Evolutionary conservation across 2,113 vertebrate genomes (phyloP).

Genomic region (Pungitius pungitius): DNA sequence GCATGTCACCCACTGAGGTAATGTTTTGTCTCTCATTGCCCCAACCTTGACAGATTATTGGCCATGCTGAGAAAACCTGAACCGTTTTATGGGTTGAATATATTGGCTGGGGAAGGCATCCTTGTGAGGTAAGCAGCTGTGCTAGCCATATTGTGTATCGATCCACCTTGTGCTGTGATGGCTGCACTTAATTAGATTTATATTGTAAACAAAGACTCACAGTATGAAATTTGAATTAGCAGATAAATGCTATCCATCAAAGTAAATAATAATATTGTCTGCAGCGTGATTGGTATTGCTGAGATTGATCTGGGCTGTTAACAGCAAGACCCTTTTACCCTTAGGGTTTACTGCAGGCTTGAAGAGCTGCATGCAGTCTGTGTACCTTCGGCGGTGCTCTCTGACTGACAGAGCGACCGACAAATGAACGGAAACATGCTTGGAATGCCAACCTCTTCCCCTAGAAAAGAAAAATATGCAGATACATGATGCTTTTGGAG

Average conservation of each 20-base stretch:
- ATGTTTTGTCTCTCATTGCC: constrained; percentile 71
- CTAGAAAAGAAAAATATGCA: constrained; percentile 7
- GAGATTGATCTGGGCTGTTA: constrained; percentile 73
- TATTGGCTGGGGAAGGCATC: constrained; percentile 81
- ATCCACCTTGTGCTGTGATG: constrained; percentile 79
- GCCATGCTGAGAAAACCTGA: constrained; percentile 64
- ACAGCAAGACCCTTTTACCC: constrained; percentile 45
- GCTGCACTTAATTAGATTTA: constrained; percentile 88
- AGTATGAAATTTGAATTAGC: constrained; percentile 82
- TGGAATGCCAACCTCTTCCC: constrained; percentile 21
- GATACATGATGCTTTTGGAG: constrained; percentile 22
- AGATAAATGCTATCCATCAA: constrained; percentile 82
- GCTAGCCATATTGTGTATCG: constrained; percentile 87
- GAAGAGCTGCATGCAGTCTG: constrained; percentile 23
- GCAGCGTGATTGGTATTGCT: constrained; percentile 68
- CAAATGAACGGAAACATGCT: constrained; percentile 20
- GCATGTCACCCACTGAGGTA: constrained; percentile 49
- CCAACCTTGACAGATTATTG: constrained; percentile 81
- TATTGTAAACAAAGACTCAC: constrained; percentile 86
- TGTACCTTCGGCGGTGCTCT: constrained; percentile 10
- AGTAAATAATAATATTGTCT: constrained; percentile 79
- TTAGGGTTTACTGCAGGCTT: constrained; percentile 58
- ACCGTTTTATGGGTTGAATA: constrained; percentile 77
- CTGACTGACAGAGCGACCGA: constrained; percentile 32
- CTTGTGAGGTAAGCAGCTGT: constrained; percentile 83